A percentile compares a stretch with the other conserved stretches of the same genome.
Conservation (phyloP, 2,113 vertebrate genomes). For the Alexandromys fortis region DNA sequence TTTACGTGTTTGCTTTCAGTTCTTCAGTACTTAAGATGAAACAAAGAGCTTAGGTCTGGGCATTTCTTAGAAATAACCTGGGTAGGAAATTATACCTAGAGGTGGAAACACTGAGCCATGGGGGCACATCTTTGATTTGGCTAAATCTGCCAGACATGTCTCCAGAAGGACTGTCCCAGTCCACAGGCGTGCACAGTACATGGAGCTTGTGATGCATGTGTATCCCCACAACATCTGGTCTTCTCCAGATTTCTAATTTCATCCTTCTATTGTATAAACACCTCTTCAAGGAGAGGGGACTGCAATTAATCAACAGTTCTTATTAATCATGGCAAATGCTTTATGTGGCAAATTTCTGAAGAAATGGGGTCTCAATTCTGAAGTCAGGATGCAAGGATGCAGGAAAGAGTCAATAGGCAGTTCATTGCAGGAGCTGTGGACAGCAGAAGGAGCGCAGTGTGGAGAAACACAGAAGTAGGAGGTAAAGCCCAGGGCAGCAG, state of each 20-base stretch:
- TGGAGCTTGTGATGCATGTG: accelerated
- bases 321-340: conserved; percentile 13
- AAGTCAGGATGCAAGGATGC: not conserved
- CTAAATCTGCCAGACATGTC: not conserved
- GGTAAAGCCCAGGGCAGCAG: not conserved
- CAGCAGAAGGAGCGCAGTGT: not conserved
- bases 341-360: not conserved
- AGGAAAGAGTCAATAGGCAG: not conserved
- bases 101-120: not conserved
- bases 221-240: not conserved
- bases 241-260: not conserved
- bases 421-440: not conserved
- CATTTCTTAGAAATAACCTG: not conserved
- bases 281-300: not conserved
- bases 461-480: not conserved
- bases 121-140: not conserved
- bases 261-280: not conserved
- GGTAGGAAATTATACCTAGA: not conserved
- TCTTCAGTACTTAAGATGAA: not conserved
- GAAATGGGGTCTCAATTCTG: not conserved
- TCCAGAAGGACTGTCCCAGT: not conserved
- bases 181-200: not conserved
- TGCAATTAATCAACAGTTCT: not conserved
- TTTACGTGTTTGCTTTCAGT: not conserved
- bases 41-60: too few species aligned